Evolutionary conservation across 2,888 invertebrate genomes (phyloP).

Genomic region (Ichneumoninae sp.): DNA sequence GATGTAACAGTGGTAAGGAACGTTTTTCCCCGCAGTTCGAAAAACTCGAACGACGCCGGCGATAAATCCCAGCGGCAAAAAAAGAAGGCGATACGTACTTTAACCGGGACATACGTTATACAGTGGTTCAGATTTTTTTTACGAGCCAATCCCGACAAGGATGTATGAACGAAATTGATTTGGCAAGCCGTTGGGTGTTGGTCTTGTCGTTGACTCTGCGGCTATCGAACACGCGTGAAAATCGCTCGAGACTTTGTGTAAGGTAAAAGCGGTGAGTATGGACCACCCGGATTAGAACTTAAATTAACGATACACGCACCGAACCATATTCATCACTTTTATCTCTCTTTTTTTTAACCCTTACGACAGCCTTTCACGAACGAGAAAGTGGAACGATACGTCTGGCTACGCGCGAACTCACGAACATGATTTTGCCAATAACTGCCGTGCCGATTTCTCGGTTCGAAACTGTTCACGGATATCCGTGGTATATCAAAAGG

Average conservation of each 20-base stretch:
- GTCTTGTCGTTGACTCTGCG: background rate
- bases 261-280: background rate
- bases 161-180: conserved; percentile 14
- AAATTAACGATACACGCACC: too few species aligned
- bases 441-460: conserved; percentile 48
- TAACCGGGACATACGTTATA: background rate
- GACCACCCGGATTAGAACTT: background rate
- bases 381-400: background rate
- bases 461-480: conserved; percentile 59
- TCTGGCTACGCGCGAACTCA: conserved; percentile 38
- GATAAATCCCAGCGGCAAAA: background rate
- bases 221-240: background rate
- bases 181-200: background rate
- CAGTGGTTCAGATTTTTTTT: background rate
- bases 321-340: too few species aligned
- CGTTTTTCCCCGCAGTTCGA: background rate
- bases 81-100: background rate
- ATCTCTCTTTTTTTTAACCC: background rate
- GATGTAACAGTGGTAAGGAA: background rate
- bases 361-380: background rate
- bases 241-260: background rate
- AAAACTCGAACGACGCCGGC: background rate
- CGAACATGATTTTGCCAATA: conserved; percentile 56
- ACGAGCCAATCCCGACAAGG: background rate
- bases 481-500: conserved; percentile 44